Evolutionary conservation across 2,113 vertebrate genomes (phyloP).

Genomic region (Oncorhynchus tshawytscha): DNA sequence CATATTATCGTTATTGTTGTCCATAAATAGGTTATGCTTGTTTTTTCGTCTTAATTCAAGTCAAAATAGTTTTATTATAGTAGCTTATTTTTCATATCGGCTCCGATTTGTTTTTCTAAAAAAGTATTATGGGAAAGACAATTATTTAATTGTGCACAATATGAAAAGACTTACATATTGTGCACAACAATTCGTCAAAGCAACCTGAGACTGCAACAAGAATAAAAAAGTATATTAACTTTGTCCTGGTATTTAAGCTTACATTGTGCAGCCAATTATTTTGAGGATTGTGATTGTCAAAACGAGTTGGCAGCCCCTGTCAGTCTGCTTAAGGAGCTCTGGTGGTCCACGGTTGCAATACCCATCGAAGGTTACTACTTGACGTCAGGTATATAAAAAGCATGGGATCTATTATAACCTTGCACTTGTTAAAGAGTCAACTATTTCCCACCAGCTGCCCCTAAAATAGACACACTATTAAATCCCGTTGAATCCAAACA

Average conservation of each 20-base stretch:
- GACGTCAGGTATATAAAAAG: slow-evolving; percentile 28
- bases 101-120: too few relatives aligned
- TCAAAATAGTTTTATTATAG: too few relatives aligned
- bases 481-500: slow-evolving; percentile 40
- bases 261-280: neutral
- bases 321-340: neutral
- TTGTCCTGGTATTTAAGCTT: neutral
- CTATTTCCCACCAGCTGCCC: slow-evolving; percentile 27
- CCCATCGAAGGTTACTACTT: slow-evolving; percentile 26
- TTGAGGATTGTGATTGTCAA: neutral
- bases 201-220: neutral
- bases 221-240: neutral
- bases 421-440: slow-evolving; percentile 47
- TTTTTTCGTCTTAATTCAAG: too few relatives aligned
- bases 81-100: too few relatives aligned
- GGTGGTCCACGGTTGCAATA: neutral
- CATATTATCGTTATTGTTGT: too few relatives aligned
- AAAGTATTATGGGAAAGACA: too few relatives aligned
- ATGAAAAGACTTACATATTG: too few relatives aligned
- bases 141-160: too few relatives aligned
- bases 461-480: slow-evolving; percentile 41
- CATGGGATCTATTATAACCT: slow-evolving; percentile 35
- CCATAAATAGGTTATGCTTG: too few relatives aligned
- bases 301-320: neutral
- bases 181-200: too few relatives aligned